Base-by-base conservation (phyloP, 2,888 invertebrate genomes). In the Caradrina kadenii region DNA sequence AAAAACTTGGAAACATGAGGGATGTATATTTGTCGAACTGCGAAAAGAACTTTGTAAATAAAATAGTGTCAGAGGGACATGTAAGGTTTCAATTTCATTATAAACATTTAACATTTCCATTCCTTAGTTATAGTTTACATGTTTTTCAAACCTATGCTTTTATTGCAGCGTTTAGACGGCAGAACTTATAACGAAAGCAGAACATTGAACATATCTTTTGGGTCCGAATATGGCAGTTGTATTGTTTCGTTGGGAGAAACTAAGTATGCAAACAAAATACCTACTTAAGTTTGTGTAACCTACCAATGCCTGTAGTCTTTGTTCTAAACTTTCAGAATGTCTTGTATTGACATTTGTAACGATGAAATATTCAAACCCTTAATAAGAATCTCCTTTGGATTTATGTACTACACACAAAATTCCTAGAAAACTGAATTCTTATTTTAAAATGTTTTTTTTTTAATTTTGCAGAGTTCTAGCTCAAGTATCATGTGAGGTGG, bases 401-500 rank as follows among this genome's bases (percentile, higher is more conserved):
- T 31, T 15, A 10, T 21, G 2, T 39, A 13, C 17, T 39, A 63
- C 31, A 10, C 0, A 15, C 17, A 1, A 5, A 53, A 15, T 35
- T 13, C 5, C 8, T n/a, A 45, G 22, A 39, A 2, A 21, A n/a
- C 1, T 31, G 21, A 6, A 54, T 15, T 52, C 13, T 22, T 31
- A 8, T 22, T 54, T 52, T 11, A 2, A 42, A 22, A 6, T 11
- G 6, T 49, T 39, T 26, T 49, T 58, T 19, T 35, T n/a, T 19
- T 17, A 7, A 13, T 13, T 56, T 93, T 94, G 48, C 90, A 98
- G 98, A 90, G 98, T 98, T 22, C 91, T 99, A 81, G 98, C 98
- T 0, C 98, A 99, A 94, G 98, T 98, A 6, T 98, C 98, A 7
- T 98, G 98, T 93, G 98, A 99, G 93, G 97, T 99, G 45, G 97